These are phyloP conservation scores for Lacerta agilis DNA, from an alignment of 2,797 vertebrate genomes.

Conservation along the genomic window DNA sequence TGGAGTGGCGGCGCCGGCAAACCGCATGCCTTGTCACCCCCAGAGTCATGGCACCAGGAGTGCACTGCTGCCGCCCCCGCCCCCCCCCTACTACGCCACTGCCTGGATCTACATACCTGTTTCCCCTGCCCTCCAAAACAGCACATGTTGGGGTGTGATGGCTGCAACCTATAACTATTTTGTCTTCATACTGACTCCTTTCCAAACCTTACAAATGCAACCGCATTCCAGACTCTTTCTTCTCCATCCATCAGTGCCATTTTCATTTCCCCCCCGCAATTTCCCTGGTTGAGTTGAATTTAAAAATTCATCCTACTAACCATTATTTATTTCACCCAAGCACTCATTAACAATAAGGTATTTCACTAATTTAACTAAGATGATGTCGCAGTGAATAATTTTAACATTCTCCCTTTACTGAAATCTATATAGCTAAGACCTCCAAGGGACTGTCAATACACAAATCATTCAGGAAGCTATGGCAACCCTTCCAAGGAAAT, in stretches of 20 bases:
- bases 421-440: background rate
- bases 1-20: too few relatives aligned
- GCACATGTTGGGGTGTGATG: too few relatives aligned
- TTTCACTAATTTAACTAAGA: background rate
- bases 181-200: background rate
- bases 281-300: background rate
- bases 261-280: background rate
- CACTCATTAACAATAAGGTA: background rate
- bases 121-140: background rate
- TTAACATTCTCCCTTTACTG: background rate
- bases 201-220: background rate
- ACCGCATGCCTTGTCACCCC: too few relatives aligned
- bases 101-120: background rate
- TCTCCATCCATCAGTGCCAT: background rate
- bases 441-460: background rate
- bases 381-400: background rate
- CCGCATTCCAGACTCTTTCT: background rate
- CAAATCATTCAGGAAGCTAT: background rate
- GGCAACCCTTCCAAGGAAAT: conserved; percentile 17
- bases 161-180: background rate
- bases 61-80: too few relatives aligned
- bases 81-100: too few relatives aligned
- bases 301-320: background rate
- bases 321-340: background rate
- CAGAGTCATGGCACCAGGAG: too few relatives aligned